Evolutionary conservation across 2,888 invertebrate genomes (phyloP).

Genomic region (Apotomis turbidana): DNA sequence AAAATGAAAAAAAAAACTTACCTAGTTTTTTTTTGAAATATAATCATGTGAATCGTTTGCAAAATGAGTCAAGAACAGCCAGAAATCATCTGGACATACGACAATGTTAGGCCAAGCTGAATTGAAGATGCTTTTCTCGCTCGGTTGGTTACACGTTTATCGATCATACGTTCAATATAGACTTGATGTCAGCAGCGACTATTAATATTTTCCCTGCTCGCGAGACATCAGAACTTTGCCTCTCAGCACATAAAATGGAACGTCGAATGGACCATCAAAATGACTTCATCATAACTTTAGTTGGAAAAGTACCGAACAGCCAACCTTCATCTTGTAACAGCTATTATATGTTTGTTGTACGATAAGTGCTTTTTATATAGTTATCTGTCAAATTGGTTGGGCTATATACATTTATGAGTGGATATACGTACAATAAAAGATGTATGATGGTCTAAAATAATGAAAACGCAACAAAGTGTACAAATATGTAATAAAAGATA

Average conservation of each 20-base stretch:
- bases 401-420: neutral
- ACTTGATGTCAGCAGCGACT: neutral
- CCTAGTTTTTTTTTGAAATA: too few species aligned
- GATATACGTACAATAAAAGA: neutral
- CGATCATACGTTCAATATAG: neutral
- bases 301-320: constrained; percentile 16
- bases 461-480: too few species aligned
- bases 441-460: too few species aligned
- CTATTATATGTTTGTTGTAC: constrained; percentile 6
- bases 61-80: too few species aligned
- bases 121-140: too few species aligned
- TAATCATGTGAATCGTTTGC: too few species aligned
- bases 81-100: too few species aligned
- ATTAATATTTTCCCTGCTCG: constrained; percentile 8
- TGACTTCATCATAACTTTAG: constrained; percentile 31
- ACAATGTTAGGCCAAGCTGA: too few species aligned
- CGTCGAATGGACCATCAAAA: constrained; percentile 26
- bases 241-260: constrained; percentile 27
- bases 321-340: constrained; percentile 18
- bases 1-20: too few species aligned
- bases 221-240: constrained; percentile 11
- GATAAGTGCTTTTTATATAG: constrained; percentile 16
- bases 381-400: constrained; percentile 6
- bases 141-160: neutral
- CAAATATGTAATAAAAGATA: too few species aligned